Evolutionary conservation across 1,140 invertebrate genomes (phyloP).

Genomic region (Bombyx mandarina): DNA sequence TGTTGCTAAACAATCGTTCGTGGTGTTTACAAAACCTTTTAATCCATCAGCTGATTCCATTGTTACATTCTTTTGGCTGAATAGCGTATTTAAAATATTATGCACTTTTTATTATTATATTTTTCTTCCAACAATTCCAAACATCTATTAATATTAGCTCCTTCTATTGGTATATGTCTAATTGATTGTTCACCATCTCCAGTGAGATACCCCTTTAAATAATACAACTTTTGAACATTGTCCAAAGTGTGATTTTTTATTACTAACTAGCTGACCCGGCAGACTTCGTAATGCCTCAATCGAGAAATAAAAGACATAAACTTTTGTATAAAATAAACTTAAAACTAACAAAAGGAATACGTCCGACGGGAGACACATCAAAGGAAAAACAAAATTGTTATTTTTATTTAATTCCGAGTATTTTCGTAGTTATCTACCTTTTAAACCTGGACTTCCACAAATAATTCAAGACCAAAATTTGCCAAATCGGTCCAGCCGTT

Average conservation of each 20-base stretch:
- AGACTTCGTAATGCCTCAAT: too few species aligned
- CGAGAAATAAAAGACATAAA: too few species aligned
- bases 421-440: too few species aligned
- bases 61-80: constrained; percentile 6
- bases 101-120: background rate
- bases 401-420: too few species aligned
- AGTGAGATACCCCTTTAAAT: background rate
- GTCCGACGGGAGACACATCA: too few species aligned
- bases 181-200: background rate
- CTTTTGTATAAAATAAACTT: too few species aligned
- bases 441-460: too few species aligned
- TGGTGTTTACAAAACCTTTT: constrained; percentile 15
- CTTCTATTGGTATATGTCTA: background rate
- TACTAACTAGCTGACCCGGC: too few species aligned
- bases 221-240: background rate
- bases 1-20: constrained; percentile 15
- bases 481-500: too few species aligned
- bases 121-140: background rate
- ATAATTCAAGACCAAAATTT: too few species aligned
- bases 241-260: background rate
- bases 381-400: too few species aligned
- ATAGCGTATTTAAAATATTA: constrained; percentile 8
- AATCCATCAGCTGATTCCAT: constrained; percentile 1
- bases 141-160: background rate
- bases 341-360: too few species aligned